Evolutionary conservation across 2,113 vertebrate species (phyloP), one percentile per base, ranked within the genome.

Genomic region (Lipotes vexillifer): DNA sequence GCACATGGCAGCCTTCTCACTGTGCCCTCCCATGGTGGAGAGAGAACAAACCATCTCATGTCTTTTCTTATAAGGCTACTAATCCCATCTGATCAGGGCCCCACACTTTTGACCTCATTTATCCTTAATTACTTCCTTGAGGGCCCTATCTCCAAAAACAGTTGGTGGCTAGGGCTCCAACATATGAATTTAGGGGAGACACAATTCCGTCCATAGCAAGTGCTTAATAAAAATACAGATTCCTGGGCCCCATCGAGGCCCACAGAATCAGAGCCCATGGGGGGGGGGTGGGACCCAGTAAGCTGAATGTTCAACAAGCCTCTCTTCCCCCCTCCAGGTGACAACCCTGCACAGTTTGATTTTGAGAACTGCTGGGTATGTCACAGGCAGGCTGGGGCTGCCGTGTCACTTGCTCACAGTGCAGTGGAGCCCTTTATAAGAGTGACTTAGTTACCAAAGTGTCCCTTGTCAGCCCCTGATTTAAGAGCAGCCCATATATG

Each of bases 241-340:
- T 18, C 38, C 29, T 11, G 38, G 5, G 21, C 12, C 41, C 72
- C 72, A 27, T 31, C 29, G 8, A 18, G 41, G 41, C 41, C 15
- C 72, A 46, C 10, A 46, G 41, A 75, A 31, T 46, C 72, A 75
- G 27, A 31, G 41, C 63, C 65, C 46, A n/a, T 1, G 11, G 4
- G 0, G 29, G 18, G 11, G 4, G 0, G 29, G 18, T 25, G 18
- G 36, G 20, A 49, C 41, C 36, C n/a, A 1, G 5, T 3, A n/a
- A 21, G n/a, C 21, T 8, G 10, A 55, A 65, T n/a, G 23, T 49
- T 38, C 49, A 55, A 20, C 21, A 2, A n/a, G n/a, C 6, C 15
- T 59, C 2, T 21, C 55, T 13, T 5, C 25, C 46, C 63, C 38
- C 18, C 17, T 6, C 11, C 65, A 31, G 65, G 52, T 29, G 66